Percentiles rank a stretch among this genome's conserved stretches.
Evolutionary conservation across 2,113 vertebrate species (phyloP).

Genomic region (Enhydra lutris): DNA sequence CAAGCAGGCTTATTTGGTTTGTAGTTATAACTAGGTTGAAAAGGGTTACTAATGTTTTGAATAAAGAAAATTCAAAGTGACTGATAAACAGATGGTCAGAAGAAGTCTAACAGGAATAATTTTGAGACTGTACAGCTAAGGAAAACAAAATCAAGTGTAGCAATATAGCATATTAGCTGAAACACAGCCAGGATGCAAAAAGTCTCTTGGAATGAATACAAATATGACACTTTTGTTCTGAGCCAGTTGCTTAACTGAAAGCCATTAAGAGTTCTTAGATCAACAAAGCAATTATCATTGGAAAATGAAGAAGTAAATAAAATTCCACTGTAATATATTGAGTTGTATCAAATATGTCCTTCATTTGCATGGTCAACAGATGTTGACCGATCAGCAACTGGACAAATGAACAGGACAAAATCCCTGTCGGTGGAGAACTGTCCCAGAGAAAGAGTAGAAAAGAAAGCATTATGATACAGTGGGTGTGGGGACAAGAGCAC

Average conservation of each 20-base stretch:
- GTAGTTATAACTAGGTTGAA: neutral
- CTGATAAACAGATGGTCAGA: neutral
- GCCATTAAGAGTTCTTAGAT: neutral
- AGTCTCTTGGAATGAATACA: neutral
- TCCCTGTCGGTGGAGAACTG: neutral
- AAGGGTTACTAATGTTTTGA: neutral
- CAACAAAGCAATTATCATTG: neutral
- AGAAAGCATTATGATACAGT: neutral
- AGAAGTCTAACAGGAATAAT: neutral
- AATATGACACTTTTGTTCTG: neutral
- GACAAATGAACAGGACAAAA: neutral
- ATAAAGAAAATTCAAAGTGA: neutral
- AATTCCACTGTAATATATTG: neutral
- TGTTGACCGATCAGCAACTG: neutral
- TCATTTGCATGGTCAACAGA: neutral
- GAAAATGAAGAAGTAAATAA: neutral
- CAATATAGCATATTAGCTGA: neutral
- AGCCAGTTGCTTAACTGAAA: neutral
- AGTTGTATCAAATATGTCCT: neutral
- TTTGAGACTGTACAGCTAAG: neutral
- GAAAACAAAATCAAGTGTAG: neutral
- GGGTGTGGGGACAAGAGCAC: neutral
- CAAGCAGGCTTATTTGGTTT: neutral
- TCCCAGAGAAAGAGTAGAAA: neutral
- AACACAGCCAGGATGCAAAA: neutral